Evolutionary conservation across 2,888 invertebrate genomes (phyloP).

Genomic region (Nebria salina): DNA sequence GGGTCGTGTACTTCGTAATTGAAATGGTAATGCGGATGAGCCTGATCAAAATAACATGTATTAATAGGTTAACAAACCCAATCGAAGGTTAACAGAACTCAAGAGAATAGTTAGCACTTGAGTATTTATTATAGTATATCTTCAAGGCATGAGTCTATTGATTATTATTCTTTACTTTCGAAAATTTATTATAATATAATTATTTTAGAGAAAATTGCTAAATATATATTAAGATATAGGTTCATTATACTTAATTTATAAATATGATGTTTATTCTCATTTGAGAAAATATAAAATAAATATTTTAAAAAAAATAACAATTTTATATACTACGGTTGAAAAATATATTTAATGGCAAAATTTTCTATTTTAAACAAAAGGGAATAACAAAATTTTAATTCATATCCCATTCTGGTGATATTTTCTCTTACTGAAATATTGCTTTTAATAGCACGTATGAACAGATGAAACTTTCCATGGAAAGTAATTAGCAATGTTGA

Average conservation of each 20-base stretch:
- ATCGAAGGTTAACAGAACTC: neutral
- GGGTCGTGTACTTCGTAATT: conserved; percentile 58
- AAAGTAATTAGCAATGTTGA: neutral
- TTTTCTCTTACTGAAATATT: neutral
- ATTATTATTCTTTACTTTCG: neutral
- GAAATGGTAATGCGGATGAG: conserved; percentile 58
- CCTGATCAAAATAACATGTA: conserved; percentile 49
- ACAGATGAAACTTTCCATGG: neutral
- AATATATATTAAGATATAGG: too few species aligned
- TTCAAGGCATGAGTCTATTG: neutral
- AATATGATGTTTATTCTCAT: too few species aligned
- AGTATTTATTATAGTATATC: neutral
- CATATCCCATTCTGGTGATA: neutral
- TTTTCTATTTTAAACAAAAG: too few species aligned
- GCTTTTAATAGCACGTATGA: neutral
- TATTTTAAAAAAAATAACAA: too few species aligned
- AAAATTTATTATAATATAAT: too few species aligned
- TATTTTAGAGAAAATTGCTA: too few species aligned
- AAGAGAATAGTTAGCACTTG: neutral
- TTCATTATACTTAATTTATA: too few species aligned
- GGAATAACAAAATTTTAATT: neutral
- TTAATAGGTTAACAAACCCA: neutral
- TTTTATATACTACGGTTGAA: too few species aligned
- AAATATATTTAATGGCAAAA: too few species aligned
- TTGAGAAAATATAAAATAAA: too few species aligned